Percentiles rank a stretch among this genome's conserved stretches.
Conservation (phyloP, 2,888 invertebrate genomes). For the Xestia ashworthii region DNA sequence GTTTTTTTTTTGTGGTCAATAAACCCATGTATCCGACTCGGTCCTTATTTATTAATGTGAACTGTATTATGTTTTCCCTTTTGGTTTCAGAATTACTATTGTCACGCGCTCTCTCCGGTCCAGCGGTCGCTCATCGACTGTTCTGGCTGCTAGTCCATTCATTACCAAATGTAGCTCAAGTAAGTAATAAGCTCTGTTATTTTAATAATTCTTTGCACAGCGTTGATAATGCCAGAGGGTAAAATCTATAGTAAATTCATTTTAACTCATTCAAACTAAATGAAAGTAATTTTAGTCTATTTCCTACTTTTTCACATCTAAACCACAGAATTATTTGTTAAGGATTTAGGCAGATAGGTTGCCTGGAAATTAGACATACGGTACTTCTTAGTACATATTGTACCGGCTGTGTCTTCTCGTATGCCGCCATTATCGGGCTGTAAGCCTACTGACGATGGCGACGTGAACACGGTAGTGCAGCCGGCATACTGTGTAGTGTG, state of each 20-base stretch:
- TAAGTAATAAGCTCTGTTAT: constrained; percentile 76
- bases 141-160: constrained; percentile 98
- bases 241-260: background rate
- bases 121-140: constrained; percentile 97
- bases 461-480: no score
- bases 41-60: background rate
- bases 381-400: no score
- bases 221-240: background rate
- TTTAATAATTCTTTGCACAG: background rate
- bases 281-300: no score
- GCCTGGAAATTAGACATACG: no score
- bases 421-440: no score
- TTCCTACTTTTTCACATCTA: no score
- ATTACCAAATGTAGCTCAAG: constrained; percentile 96
- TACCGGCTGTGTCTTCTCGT: no score
- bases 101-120: constrained; percentile 95
- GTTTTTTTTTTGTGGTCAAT: no score
- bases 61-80: background rate
- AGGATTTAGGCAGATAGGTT: no score
- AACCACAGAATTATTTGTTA: no score
- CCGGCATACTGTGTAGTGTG: no score
- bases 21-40: background rate
- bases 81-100: constrained; percentile 80
- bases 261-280: background rate
- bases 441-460: no score